Evolutionary conservation across 1,140 invertebrate species (phyloP), one percentile per base, ranked within the genome.

Genomic region (Trichomalopsis sarcophagae): DNA sequence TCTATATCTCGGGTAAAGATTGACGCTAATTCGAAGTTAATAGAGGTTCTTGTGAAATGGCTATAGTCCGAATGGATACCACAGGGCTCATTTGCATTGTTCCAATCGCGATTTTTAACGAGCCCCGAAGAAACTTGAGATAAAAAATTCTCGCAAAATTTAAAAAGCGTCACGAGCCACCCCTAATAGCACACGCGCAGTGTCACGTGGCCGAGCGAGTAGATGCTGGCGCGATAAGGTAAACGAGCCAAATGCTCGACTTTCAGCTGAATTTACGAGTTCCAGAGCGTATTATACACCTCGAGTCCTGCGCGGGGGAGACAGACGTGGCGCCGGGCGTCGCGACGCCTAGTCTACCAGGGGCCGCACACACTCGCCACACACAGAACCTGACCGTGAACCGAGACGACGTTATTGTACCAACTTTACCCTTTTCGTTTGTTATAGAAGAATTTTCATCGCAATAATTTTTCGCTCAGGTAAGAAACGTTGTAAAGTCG

Each of bases 371-470:
- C 90, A 90, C 90, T 89, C 88, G 90, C 5, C 86, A 91, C 90
- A 90, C 90, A 89, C 90, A 90, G 90, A 89, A 90, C 89, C 89
- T 91, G 90, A 91, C 90, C 91, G 90, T 91, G 90, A 91, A 89
- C 88, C 81, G 86, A 23, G 44, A 33, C 76, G 78, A 81, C 55
- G 4, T 44, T 36, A 36, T 36, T 44, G 9, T 44, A 44, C 10
- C 0, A 1, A 44, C 40, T 44, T 44, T 3, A 3, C 5, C 0
- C 33, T 5, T 36, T 36, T 36, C 33, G 33, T 36, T 6, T 36
- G 0, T 36, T 36, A 27, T 36, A 5, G 33, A 27, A 27, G 27
- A 27, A 27, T 27, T 36, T 36, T 36, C 5, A 36, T 36, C 5
- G 5, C 5, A 36, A 36, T 36, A 4, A 36, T 36, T 27, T 27